Base-by-base conservation (phyloP, 2,797 vertebrate species). In the Nothura maculosa region DNA sequence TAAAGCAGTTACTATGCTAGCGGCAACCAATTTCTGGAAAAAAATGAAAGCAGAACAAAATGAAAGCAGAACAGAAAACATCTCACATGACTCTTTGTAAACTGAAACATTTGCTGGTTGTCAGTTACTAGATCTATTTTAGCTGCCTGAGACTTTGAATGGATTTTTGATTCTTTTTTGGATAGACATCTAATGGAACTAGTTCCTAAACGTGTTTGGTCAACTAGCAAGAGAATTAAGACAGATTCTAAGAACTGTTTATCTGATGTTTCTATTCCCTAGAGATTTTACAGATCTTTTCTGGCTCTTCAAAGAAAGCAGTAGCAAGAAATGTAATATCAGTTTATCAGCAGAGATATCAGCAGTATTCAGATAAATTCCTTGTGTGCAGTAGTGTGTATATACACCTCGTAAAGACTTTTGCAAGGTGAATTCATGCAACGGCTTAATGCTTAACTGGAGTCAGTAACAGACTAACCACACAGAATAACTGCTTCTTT, bases 151-250 rank as follows among this genome's bases (percentile, higher is more conserved):
- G 28, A 28, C 38, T 78, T 68, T 90, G 52, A 96, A 92, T 42
- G 61, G 86, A 27, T 77, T 57, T 68, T 89, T 83, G 32, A 92
- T 91, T 90, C 32, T 75, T 63, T 86, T 92, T 85, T 70, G 74
- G 81, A 88, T 48, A 95, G 89, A 89, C 45, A 90, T 66, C 64
- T 94, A 96, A 96, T 96, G 92, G 93, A 96, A 89, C 58, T 64
- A 78, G 58, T 64, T 78, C 52, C 92, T 85, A 89, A 89, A 84
- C 76, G 40, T 60, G 81, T 94, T 96, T 92, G 60, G 58, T 89
- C 93, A 90, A 54, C 89, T 90, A 92, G 48, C 67, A 13, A 76
- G 36, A 90, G 40, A 84, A 94, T 96, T 85, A 80, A 91, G 62
- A 76, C 0, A 16, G 69, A 75, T 85, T 60, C 38, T 73, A 85